phyloP scores from a whole-genome alignment of 2,888 invertebrate genomes.

The Thereva unica region DNA sequence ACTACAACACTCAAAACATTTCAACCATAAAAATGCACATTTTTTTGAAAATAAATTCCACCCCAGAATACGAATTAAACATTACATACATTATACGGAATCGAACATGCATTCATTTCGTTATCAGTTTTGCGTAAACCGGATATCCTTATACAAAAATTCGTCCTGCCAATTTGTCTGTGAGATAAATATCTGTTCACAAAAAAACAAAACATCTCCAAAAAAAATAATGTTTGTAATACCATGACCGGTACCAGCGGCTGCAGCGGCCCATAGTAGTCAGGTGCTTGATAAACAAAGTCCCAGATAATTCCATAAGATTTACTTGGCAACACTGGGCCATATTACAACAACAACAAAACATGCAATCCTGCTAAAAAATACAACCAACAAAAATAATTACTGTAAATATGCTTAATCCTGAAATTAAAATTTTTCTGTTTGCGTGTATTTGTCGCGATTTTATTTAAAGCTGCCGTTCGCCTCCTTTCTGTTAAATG shows the following conservation, averaged over 20 bases:
- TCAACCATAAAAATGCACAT: background rate
- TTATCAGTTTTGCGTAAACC: conserved; percentile 31
- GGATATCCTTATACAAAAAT: conserved; percentile 10
- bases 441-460: conserved; percentile 17
- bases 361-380: background rate
- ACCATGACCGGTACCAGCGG: background rate
- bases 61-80: background rate
- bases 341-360: conserved; percentile 20
- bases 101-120: conserved; percentile 27
- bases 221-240: too few relatives aligned
- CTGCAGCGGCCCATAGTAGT: background rate
- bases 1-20: background rate
- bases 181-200: conserved; percentile 3
- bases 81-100: conserved; percentile 29
- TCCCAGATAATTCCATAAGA: conserved; percentile 40
- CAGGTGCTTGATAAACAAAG: conserved; percentile 38
- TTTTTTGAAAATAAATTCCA: too few relatives aligned
- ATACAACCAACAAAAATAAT: conserved; percentile 33
- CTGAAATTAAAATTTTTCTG: conserved; percentile 32
- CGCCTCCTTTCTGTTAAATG: too few relatives aligned
- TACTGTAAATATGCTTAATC: conserved; percentile 35
- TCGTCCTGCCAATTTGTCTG: background rate
- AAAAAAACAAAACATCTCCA: too few relatives aligned
- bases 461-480: conserved; percentile 25
- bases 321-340: conserved; percentile 37